Evolutionary conservation across 1,140 invertebrate genomes (phyloP).

Genomic region (Heterodera carotae): DNA sequence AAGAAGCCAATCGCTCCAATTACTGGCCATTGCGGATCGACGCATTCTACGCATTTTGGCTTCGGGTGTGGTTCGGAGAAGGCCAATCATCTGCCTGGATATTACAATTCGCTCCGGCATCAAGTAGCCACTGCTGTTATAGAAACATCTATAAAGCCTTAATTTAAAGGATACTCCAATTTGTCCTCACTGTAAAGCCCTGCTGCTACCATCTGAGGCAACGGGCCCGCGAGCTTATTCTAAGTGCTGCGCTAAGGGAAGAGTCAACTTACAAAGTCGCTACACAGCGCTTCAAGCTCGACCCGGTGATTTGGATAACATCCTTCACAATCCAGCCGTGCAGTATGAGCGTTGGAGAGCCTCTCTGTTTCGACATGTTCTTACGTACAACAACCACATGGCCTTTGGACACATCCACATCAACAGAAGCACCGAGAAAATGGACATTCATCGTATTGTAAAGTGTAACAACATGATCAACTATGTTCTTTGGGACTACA

Average conservation of each 20-base stretch:
- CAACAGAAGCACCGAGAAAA: neutral
- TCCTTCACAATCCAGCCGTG: neutral
- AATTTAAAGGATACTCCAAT: neutral
- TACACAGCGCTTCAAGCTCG: neutral
- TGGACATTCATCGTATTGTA: neutral
- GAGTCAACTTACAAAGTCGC: neutral
- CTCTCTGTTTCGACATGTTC: neutral
- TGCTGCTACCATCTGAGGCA: neutral
- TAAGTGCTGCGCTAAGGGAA: neutral
- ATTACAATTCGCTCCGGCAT: neutral
- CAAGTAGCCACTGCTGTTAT: neutral
- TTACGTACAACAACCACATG: neutral
- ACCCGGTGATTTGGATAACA: neutral
- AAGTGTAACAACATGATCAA: slow-evolving; percentile 8
- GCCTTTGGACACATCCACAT: slow-evolving; percentile 8
- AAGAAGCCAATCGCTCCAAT: neutral
- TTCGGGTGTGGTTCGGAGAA: neutral
- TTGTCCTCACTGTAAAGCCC: neutral
- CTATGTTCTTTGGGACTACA: slow-evolving; percentile 9
- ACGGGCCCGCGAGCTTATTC: neutral
- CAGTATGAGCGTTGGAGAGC: neutral
- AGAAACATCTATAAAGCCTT: neutral
- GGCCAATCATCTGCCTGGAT: neutral
- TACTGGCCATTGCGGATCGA: neutral
- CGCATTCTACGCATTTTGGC: neutral